Evolutionary conservation across 2,797 vertebrate genomes (phyloP), one percentile per base, ranked within the genome.

Genomic region (Heterohyrax brucei): DNA sequence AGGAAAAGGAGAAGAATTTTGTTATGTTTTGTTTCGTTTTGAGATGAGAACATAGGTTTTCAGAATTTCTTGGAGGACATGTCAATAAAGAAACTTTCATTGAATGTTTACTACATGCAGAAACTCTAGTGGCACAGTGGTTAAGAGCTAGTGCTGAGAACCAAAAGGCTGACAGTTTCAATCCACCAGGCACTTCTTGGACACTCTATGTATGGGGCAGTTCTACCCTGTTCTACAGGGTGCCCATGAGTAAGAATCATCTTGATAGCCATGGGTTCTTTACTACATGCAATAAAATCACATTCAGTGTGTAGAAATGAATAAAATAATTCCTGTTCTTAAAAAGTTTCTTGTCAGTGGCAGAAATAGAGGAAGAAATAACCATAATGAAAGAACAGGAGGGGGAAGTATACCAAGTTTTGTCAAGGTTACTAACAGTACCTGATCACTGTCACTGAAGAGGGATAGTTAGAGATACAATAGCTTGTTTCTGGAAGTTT

Each of bases 341-440:
- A 44, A 44, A 46, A 28, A 85, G 61, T 2, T 50, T 87, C 77
- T 68, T 5, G 5, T 44, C 81, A 30, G 33, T 10, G 83, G 81
- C 33, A 77, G 46, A 77, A 95, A 68, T 10, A 84, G 13, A 80
- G 16, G 12, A n/a, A 83, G 62, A 92, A 46, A 50, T 68, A 87
- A n/a, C 14, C 56, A 68, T 73, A 66, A 53, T 79, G 56, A 10
- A 88, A 76, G 22, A 33, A 70, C 78, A 70, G 80, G 3, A 75
- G 83, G 44, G 9, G 33, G 3, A 86, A 79, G 10, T 30, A 62
- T 4, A 78, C 16, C 22, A 91, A 94, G 39, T 39, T 39, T 39
- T 39, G 39, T 39, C 39, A 39, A 39, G 39, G 39, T 39, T 39
- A 39, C 39, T 39, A 2, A 39, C 39, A 39, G 39, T 39, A 39